Conservation (phyloP, 1,140 invertebrate genomes). For the Hyposmocoma kahamanoa region DNA sequence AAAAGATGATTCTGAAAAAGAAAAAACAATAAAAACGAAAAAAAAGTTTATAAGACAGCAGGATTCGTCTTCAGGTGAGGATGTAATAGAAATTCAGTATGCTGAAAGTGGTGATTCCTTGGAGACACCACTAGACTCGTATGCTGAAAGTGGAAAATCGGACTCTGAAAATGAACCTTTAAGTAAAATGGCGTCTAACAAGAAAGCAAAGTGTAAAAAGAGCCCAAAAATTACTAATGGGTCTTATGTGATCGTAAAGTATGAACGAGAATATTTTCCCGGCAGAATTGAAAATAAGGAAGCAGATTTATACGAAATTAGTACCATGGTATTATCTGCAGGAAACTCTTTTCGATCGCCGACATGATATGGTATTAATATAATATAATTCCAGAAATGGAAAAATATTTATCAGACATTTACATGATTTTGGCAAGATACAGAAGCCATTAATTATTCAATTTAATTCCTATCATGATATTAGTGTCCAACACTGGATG, state of each 20-base stretch:
- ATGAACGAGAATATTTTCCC: conserved; percentile 14
- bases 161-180: conserved; percentile 1
- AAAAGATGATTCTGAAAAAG: not conserved
- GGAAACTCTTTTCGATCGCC: conserved; percentile 13
- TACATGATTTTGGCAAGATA: not conserved
- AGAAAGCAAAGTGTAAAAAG: not conserved
- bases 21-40: not conserved
- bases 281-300: conserved; percentile 10
- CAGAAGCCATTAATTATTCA: not conserved
- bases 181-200: not conserved
- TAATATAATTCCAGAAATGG: conserved; percentile 11
- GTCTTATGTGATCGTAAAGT: conserved; percentile 11
- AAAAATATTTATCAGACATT: conserved; percentile 12
- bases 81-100: not conserved
- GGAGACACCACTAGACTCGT: no score
- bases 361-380: conserved; percentile 12
- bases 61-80: not conserved
- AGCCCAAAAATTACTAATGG: conserved; percentile 1
- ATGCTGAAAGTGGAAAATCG: not conserved
- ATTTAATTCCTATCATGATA: conserved; percentile 2
- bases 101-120: conserved; percentile 2
- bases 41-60: not conserved
- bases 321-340: conserved; percentile 11
- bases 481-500: conserved; percentile 10
- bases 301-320: conserved; percentile 10